Evolutionary conservation across 2,888 invertebrate species (phyloP).

Genomic region (Mystacides longicornis): DNA sequence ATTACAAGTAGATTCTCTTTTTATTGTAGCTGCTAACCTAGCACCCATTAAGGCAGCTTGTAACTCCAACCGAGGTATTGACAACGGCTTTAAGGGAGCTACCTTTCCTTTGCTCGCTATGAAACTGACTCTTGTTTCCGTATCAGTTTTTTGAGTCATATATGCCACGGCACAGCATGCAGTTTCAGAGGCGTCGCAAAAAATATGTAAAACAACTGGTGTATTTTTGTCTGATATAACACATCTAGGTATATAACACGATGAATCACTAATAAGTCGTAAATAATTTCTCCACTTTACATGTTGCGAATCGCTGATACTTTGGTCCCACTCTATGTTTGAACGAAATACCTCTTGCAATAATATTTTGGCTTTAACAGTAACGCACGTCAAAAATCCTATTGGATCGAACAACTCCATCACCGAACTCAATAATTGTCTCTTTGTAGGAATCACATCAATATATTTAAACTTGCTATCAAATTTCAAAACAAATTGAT

Average conservation of each 20-base stretch:
- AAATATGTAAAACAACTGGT: slow-evolving; percentile 14
- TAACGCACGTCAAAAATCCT: too few species aligned
- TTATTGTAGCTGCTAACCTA: slow-evolving; percentile 13
- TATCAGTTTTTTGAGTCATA: background rate
- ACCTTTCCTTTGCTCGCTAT: slow-evolving; percentile 5
- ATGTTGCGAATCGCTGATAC: background rate
- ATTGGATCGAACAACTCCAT: background rate
- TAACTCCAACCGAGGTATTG: slow-evolving; percentile 11
- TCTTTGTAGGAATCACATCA: background rate
- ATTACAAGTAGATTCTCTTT: slow-evolving; percentile 2
- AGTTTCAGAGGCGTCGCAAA: slow-evolving; percentile 20
- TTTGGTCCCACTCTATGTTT: background rate
- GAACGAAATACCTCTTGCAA: background rate
- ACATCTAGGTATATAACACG: background rate
- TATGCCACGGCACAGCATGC: slow-evolving; percentile 20
- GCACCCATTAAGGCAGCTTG: slow-evolving; percentile 13
- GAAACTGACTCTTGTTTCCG: background rate
- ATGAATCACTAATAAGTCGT: background rate
- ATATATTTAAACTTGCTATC: too few species aligned
- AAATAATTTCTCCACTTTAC: background rate
- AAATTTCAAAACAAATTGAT: too few species aligned
- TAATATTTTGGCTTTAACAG: background rate
- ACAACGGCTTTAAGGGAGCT: slow-evolving; percentile 11
- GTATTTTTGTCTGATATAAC: background rate
- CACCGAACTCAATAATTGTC: background rate